These are phyloP conservation scores for Anagyrus pseudococci DNA, from an alignment of 2,888 invertebrate genomes.

Conservation along the genomic window DNA sequence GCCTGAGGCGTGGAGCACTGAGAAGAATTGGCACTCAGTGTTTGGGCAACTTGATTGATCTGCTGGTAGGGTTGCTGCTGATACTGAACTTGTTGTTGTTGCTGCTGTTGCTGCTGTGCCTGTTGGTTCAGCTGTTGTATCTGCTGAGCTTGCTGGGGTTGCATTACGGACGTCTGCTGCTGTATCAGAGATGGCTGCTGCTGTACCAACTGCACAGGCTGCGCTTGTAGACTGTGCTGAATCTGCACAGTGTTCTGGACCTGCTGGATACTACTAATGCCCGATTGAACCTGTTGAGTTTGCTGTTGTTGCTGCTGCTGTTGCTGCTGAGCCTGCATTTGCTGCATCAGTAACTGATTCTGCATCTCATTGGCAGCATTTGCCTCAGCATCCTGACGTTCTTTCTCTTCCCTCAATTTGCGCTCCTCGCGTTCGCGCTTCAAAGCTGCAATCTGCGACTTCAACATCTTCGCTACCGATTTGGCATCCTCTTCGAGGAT, in stretches of 20 bases:
- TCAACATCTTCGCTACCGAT: conserved; percentile 88
- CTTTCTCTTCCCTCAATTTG: conserved; percentile 64
- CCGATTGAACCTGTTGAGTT: conserved; percentile 34
- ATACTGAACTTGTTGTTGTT: conserved; percentile 58
- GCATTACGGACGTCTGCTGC: conserved; percentile 55
- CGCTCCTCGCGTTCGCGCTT: conserved; percentile 69
- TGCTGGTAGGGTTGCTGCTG: conserved; percentile 54
- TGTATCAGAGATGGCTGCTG: conserved; percentile 64
- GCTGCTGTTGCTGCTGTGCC: conserved; percentile 45
- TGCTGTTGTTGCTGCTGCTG: conserved; percentile 47
- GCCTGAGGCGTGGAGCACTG: conserved; percentile 58
- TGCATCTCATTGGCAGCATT: conserved; percentile 51
- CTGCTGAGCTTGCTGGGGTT: conserved; percentile 56
- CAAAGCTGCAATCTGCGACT: conserved; percentile 83
- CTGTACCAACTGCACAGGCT: conserved; percentile 62
- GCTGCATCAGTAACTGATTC: conserved; percentile 52
- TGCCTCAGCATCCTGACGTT: conserved; percentile 55
- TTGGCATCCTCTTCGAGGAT: conserved; percentile 95
- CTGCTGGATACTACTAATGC: conserved; percentile 34
- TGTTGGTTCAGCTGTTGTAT: conserved; percentile 60
- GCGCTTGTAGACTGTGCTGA: conserved; percentile 57
- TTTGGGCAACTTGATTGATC: conserved; percentile 50
- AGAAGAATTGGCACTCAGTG: conserved; percentile 51
- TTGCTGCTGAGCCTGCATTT: conserved; percentile 52
- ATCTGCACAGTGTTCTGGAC: conserved; percentile 54